Percentiles rank a stretch among this genome's conserved stretches.
These are phyloP conservation scores for Cancer borealis DNA, from an alignment of 2,888 invertebrate genomes.

Conservation along the genomic window DNA sequence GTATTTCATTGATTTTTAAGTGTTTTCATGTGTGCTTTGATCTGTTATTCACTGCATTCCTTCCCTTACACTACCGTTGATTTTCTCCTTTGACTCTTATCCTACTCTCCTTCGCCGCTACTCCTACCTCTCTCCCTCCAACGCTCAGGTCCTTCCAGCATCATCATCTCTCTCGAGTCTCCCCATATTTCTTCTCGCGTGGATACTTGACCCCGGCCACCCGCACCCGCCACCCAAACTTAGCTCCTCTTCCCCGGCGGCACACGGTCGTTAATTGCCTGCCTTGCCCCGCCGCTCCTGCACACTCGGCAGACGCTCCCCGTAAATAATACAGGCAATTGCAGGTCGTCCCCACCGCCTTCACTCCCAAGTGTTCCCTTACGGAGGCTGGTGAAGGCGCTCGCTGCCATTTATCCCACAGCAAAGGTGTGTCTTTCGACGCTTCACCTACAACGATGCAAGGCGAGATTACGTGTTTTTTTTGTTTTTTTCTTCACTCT, in stretches of 20 bases:
- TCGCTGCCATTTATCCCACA: background rate
- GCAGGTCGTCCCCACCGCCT: background rate
- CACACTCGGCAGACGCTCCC: background rate
- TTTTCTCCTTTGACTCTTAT: background rate
- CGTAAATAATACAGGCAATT: conserved; percentile 24
- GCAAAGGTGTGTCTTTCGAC: background rate
- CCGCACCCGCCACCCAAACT: background rate
- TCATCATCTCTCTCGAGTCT: conserved; percentile 24
- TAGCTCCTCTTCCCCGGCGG: background rate
- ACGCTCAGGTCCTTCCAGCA: conserved; percentile 17
- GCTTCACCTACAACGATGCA: conserved; percentile 7
- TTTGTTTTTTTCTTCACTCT: background rate
- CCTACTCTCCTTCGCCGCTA: background rate
- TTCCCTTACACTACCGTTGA: background rate
- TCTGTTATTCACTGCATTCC: background rate
- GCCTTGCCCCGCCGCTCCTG: background rate
- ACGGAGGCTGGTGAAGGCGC: background rate
- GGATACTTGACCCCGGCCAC: conserved; percentile 21
- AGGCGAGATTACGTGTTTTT: background rate
- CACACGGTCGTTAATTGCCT: background rate
- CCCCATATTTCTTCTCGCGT: conserved; percentile 20
- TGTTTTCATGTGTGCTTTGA: background rate
- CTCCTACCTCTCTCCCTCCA: background rate
- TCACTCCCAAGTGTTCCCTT: background rate
- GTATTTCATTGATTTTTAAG: background rate